Evolutionary conservation across 2,113 vertebrate genomes (phyloP).

Genomic region (Thamnaconus septentrionalis): DNA sequence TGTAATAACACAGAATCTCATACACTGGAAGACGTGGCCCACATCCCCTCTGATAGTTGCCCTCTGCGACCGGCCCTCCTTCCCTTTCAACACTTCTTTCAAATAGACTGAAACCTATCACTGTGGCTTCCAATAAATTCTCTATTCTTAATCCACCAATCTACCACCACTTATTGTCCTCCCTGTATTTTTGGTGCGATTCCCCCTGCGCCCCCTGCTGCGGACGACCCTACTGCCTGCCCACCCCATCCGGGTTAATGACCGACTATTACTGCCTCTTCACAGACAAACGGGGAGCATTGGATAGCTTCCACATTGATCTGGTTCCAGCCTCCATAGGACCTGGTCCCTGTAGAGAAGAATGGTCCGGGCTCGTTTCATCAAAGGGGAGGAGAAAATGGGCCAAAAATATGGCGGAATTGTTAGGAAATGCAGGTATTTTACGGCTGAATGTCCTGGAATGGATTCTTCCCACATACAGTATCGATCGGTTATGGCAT

Average conservation of each 20-base stretch:
- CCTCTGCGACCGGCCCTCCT: constrained; percentile 9
- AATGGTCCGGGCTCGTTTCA: constrained; percentile 6
- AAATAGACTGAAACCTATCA: constrained; percentile 17
- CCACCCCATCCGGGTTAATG: constrained; percentile 54
- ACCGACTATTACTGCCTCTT: constrained; percentile 42
- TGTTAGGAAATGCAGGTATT: constrained; percentile 36
- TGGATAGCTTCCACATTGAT: constrained; percentile 56
- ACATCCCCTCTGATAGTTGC: background rate
- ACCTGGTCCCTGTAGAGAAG: constrained; percentile 30
- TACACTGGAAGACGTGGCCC: background rate
- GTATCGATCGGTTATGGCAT: constrained; percentile 19
- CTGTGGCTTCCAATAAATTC: constrained; percentile 13
- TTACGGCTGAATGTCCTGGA: constrained; percentile 28
- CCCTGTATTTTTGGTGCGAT: constrained; percentile 10
- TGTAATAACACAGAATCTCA: too few species aligned
- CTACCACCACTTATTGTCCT: constrained; percentile 26
- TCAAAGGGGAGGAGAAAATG: constrained; percentile 29
- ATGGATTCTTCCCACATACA: constrained; percentile 46
- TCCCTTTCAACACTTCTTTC: constrained; percentile 8
- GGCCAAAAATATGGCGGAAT: constrained; percentile 9
- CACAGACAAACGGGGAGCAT: constrained; percentile 24
- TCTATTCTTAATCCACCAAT: constrained; percentile 36
- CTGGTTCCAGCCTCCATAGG: constrained; percentile 42
- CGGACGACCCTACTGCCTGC: constrained; percentile 34
- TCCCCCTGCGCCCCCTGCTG: constrained; percentile 27